Percentiles rank a stretch among this genome's conserved stretches.
Conservation (phyloP, 2,113 vertebrate species). For the Chitala chitala region DNA sequence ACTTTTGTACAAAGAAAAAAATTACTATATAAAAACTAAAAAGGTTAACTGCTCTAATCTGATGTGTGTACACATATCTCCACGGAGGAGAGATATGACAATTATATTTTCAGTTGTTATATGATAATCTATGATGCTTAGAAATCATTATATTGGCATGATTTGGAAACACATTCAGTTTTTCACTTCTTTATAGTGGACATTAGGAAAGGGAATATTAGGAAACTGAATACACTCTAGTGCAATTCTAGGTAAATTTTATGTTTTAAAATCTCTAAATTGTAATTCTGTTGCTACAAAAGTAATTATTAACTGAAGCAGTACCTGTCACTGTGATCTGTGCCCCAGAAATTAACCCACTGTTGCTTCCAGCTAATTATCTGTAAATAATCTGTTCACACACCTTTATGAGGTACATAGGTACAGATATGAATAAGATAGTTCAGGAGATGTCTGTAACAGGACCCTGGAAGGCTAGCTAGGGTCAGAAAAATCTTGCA, state of each 20-base stretch:
- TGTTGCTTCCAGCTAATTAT: background rate
- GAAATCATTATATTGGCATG: background rate
- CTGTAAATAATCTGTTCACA: background rate
- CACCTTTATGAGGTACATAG: background rate
- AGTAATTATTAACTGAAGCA: background rate
- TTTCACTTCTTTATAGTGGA: background rate
- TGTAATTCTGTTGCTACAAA: background rate
- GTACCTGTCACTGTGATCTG: slow-evolving; percentile 18
- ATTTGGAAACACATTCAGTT: background rate
- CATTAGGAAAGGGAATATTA: no score
- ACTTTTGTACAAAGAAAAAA: slow-evolving; percentile 57
- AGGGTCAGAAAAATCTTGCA: background rate
- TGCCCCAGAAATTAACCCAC: background rate
- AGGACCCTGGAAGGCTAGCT: no score
- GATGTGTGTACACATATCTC: background rate
- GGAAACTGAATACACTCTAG: no score
- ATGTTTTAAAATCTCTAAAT: background rate
- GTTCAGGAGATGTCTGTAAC: background rate
- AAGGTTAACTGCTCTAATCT: background rate
- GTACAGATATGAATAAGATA: background rate
- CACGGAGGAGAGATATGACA: background rate
- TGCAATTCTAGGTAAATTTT: no score
- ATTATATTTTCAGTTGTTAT: background rate
- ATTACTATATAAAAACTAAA: background rate
- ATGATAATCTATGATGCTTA: background rate